Conservation (phyloP, 1,140 invertebrate species). For the Solen grandis region DNA sequence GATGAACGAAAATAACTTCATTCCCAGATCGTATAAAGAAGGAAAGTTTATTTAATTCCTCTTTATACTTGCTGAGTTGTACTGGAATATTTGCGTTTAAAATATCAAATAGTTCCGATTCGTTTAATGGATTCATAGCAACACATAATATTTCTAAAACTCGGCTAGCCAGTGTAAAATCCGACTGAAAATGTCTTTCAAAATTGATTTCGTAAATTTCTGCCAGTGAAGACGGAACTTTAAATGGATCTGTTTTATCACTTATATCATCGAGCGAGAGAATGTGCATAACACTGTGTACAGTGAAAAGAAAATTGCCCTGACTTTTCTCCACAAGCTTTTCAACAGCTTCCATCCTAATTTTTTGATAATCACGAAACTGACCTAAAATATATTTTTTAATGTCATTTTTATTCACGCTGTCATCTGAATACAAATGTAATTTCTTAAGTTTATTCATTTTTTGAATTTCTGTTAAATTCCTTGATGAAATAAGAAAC, state of each 20-base stretch:
- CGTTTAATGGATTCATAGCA: constrained; percentile 9
- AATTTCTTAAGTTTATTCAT: background rate
- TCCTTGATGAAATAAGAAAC: constrained; percentile 24
- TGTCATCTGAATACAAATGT: constrained; percentile 2
- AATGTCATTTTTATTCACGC: constrained; percentile 19
- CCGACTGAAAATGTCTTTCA: constrained; percentile 5
- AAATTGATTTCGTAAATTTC: constrained; percentile 42
- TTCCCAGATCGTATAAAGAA: no score
- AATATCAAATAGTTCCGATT: background rate
- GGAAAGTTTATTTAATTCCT: no score
- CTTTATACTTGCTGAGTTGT: background rate
- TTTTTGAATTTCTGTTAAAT: background rate
- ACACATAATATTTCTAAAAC: constrained; percentile 31
- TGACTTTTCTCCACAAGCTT: constrained; percentile 10
- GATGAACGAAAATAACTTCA: no score
- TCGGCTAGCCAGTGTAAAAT: background rate
- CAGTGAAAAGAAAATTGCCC: constrained; percentile 32
- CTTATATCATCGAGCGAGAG: background rate
- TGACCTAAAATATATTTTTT: background rate
- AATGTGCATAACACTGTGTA: constrained; percentile 14
- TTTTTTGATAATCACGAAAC: background rate
- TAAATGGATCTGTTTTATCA: background rate
- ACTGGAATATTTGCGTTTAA: background rate
- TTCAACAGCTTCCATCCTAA: background rate
- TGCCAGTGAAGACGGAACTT: constrained; percentile 14